Base-by-base conservation (phyloP, 2,113 vertebrate genomes). In the Rhabdomys dilectus region DNA sequence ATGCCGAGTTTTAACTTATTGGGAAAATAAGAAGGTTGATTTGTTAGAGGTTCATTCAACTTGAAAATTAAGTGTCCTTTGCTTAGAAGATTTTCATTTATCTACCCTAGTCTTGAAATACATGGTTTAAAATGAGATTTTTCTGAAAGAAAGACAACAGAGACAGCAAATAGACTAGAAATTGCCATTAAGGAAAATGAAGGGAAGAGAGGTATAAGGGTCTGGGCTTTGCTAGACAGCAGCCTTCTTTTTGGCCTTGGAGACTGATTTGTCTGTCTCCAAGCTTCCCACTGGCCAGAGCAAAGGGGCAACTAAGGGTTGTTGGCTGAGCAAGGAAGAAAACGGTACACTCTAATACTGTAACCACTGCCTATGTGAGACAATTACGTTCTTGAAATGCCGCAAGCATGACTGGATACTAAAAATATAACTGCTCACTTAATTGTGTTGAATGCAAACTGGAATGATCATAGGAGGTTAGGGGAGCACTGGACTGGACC, bases 41-140 rank as follows among this genome's bases (percentile, higher is more conserved):
- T 60, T 91, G 42, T 84, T 48, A 87, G 62, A 78, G 92, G 70
- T 19, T 77, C 66, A 87, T 81, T 51, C 8, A 58, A 42, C 75
- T 92, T 97, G 84, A 89, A 95, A 90, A 91, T 76, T 78, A 93
- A 88, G 39, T 31, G 21, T 68, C n/a, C 87, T 82, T 64, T 92
- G n/a, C 26, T 70, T 62, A 80, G 62, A 58, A 60, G 0, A 4
- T 91, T 84, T 91, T 91, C 53, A 76, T 87, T 72, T 89, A 88
- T 15, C 77, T 72, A 72, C 58, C 56, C 78, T 82, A 72, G 72
- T 88, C 68, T 72, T 45, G 66, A 91, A 70, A 89, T 66, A 9
- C 48, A 68, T 78, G 58, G 82, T 80, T 73, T 39, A 82, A 95
- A 89, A 76, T 62, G 45, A 91, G 75, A 9, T 84, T 96, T 96